Evolutionary conservation across 2,888 invertebrate species (phyloP), one percentile per base, ranked within the genome.

Genomic region (Mechanitis messenoides): DNA sequence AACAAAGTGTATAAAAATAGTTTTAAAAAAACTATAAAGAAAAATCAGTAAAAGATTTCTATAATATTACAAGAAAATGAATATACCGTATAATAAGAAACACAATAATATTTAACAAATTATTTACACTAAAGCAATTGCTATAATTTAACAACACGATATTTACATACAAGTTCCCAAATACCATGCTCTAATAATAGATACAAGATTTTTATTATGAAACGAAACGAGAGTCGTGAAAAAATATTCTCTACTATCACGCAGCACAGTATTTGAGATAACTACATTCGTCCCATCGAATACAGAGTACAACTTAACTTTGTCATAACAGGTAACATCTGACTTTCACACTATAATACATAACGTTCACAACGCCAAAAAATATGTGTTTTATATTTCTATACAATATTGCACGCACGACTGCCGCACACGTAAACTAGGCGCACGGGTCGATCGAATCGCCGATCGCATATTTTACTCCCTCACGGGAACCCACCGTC

Each of bases 271-370:
- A 47, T 7, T 53, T 58, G 60, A 55, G 60, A 28, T 28, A 59
- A 28, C 28, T 56, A 57, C 62, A 56, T 62, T 56, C 67, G 62
- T 65, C 61, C 60, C 66, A 66, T 67, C 65, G 57, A 71, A 69
- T 81, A 87, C 83, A 84, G 50, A 50, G 83, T 86, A 88, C 87
- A 88, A 83, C 84, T 86, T 84, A 66, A 87, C 82, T 88, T 89
- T 87, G 85, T 87, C 87, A 87, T 87, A 89, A 90, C 89, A 89
- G 90, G 90, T 90, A 90, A 90, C 90, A 90, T 89, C 85, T 88
- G 89, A 90, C 89, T 89, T 89, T 81, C 84, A 87, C 82, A 83
- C 82, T 87, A 86, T 87, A 85, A 83, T 87, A 88, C 86, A 87
- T 83, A 88, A 90, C 89, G 87, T 89, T 90, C 87, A 89, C 87